phyloP scores from a whole-genome alignment of 1,140 invertebrate genomes.

The Patella vulgata region DNA sequence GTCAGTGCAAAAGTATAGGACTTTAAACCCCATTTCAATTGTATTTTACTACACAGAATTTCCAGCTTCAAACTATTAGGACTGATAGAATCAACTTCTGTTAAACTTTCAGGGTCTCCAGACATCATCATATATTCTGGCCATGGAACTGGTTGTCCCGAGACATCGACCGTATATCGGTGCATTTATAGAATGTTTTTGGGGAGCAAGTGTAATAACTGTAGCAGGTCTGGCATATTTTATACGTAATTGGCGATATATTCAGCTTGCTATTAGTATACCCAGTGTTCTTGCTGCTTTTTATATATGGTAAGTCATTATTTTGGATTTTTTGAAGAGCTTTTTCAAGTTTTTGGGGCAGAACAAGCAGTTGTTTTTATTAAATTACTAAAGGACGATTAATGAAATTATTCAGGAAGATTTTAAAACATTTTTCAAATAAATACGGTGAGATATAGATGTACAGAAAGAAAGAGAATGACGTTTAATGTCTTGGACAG shows the following conservation, averaged over 20 bases:
- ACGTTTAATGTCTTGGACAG: too few relatives aligned
- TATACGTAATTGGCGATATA: conserved; percentile 64
- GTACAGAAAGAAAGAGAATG: too few relatives aligned
- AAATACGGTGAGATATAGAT: too few relatives aligned
- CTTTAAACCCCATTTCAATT: too few relatives aligned
- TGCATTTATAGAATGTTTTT: conserved; percentile 65
- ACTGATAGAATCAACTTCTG: neutral
- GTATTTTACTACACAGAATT: neutral
- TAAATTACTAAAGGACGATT: too few relatives aligned
- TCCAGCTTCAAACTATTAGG: neutral
- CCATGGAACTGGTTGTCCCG: conserved; percentile 65
- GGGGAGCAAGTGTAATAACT: conserved; percentile 62
- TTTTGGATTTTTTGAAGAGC: too few relatives aligned
- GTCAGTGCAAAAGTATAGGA: neutral
- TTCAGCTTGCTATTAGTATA: conserved; percentile 61
- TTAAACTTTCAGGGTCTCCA: conserved; percentile 57
- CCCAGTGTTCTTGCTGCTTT: conserved; percentile 42
- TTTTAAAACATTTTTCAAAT: too few relatives aligned
- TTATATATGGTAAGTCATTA: conserved; percentile 49
- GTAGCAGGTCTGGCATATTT: conserved; percentile 63
- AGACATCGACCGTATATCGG: conserved; percentile 65
- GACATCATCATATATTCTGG: conserved; percentile 50
- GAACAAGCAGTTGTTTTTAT: too few relatives aligned
- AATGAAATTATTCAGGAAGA: too few relatives aligned
- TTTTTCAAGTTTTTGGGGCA: too few relatives aligned